Evolutionary conservation across 2,113 vertebrate genomes (phyloP).

Genomic region (Mola mola): DNA sequence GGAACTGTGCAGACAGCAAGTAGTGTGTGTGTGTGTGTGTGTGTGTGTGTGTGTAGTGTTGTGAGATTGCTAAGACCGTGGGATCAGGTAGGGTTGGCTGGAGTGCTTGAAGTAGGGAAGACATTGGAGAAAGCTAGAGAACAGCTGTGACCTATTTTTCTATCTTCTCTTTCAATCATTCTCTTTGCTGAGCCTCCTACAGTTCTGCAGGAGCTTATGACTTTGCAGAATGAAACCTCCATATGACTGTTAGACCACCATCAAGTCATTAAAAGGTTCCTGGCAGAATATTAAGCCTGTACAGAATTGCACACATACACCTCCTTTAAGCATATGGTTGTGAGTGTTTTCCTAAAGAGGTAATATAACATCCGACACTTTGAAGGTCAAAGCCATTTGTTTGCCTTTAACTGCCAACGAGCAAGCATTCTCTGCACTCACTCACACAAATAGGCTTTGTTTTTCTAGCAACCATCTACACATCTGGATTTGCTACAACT

Average conservation of each 20-base stretch:
- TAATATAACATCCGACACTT: constrained; percentile 1
- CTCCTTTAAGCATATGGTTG: background rate
- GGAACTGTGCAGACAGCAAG: constrained; percentile 15
- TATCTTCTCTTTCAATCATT: constrained; percentile 42
- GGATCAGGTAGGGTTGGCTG: constrained; percentile 34
- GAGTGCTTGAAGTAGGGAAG: constrained; percentile 25
- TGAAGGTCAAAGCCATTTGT: constrained; percentile 25
- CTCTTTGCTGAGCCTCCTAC: constrained; percentile 24
- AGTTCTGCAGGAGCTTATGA: constrained; percentile 29
- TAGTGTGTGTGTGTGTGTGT: background rate
- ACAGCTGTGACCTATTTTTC: constrained; percentile 77
- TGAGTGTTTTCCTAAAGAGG: constrained; percentile 1
- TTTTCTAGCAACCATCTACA: constrained; percentile 26
- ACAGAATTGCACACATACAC: constrained; percentile 1
- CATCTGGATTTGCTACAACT: constrained; percentile 57
- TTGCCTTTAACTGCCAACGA: constrained; percentile 10
- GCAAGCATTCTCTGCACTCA: background rate
- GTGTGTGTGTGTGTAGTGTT: constrained; percentile 2
- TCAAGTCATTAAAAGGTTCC: constrained; percentile 26
- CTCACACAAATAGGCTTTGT: constrained; percentile 11
- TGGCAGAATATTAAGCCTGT: constrained; percentile 13
- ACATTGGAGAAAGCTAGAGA: constrained; percentile 52
- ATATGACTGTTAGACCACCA: constrained; percentile 12
- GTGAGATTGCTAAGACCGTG: constrained; percentile 17
- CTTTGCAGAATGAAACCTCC: constrained; percentile 31